A percentile compares a stretch with the other conserved stretches of the same genome.
phyloP scores from a whole-genome alignment of 2,113 vertebrate genomes.

The Grammomys surdaster region DNA sequence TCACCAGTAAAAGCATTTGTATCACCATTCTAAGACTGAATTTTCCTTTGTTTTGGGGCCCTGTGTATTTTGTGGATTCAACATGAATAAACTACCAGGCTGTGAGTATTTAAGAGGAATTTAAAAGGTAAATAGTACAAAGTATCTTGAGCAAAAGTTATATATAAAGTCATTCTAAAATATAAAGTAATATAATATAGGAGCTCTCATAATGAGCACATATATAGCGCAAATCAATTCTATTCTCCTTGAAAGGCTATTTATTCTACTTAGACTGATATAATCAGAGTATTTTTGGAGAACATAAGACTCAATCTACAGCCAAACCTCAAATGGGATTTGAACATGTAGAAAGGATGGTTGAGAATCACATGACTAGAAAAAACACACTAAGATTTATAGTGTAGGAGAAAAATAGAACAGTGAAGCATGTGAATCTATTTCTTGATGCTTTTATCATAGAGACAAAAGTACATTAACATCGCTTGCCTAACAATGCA shows the following conservation, averaged over 20 bases:
- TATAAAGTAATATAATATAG: neutral
- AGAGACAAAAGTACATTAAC: conserved; percentile 6
- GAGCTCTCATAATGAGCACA: neutral
- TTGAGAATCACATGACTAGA: neutral
- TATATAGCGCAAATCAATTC: neutral
- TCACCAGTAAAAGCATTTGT: neutral
- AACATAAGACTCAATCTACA: conserved; percentile 27
- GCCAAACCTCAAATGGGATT: neutral
- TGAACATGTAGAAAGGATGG: neutral
- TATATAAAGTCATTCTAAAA: conserved; percentile 35
- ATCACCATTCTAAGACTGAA: neutral
- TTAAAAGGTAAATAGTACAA: conserved; percentile 33
- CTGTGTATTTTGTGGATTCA: conserved; percentile 21
- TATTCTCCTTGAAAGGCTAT: conserved; percentile 29
- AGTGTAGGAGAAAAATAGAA: neutral
- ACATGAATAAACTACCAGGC: neutral
- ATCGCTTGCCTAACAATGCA: neutral
- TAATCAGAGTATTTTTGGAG: conserved; percentile 19
- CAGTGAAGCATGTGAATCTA: neutral
- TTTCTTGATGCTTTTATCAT: conserved; percentile 30
- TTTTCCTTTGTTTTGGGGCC: conserved; percentile 26
- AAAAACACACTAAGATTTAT: neutral
- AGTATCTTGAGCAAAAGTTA: conserved; percentile 1
- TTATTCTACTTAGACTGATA: conserved; percentile 28
- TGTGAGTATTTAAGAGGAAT: conserved; percentile 39